Percentiles rank a stretch among this genome's conserved stretches.
phyloP scores from a whole-genome alignment of 2,797 vertebrate genomes.

The Poecilia picta region DNA sequence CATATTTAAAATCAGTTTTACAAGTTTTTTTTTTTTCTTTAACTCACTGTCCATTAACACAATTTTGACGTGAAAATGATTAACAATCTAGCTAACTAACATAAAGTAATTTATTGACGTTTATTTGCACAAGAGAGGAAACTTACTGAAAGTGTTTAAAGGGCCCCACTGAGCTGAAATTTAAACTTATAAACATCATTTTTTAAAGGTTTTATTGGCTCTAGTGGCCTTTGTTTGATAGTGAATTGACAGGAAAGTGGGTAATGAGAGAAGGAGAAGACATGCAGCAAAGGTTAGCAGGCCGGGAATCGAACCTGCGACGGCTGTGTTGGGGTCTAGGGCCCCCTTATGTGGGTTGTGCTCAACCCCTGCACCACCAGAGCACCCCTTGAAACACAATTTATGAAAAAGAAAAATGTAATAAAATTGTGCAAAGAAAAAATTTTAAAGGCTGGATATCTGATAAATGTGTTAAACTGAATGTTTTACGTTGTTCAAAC shows the following conservation, averaged over 20 bases:
- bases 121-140: neutral
- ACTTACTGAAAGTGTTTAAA: neutral
- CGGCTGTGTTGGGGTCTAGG: too few relatives aligned
- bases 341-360: too few relatives aligned
- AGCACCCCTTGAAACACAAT: too few relatives aligned
- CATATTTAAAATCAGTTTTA: neutral
- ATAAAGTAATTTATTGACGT: too few relatives aligned
- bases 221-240: too few relatives aligned
- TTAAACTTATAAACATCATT: neutral
- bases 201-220: too few relatives aligned
- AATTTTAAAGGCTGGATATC: neutral
- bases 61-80: neutral
- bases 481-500: neutral
- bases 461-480: neutral
- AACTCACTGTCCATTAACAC: neutral
- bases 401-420: neutral
- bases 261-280: too few relatives aligned
- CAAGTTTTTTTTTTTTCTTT: neutral
- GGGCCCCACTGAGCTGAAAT: neutral
- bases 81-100: too few relatives aligned
- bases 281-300: too few relatives aligned
- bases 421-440: neutral
- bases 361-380: too few relatives aligned
- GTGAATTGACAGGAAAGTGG: too few relatives aligned
- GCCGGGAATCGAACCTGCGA: too few relatives aligned